These are phyloP conservation scores for Chrysogorgia sp. DNA, from an alignment of 92 coral and sea anemone genomes.

Conservation along the genomic window DNA sequence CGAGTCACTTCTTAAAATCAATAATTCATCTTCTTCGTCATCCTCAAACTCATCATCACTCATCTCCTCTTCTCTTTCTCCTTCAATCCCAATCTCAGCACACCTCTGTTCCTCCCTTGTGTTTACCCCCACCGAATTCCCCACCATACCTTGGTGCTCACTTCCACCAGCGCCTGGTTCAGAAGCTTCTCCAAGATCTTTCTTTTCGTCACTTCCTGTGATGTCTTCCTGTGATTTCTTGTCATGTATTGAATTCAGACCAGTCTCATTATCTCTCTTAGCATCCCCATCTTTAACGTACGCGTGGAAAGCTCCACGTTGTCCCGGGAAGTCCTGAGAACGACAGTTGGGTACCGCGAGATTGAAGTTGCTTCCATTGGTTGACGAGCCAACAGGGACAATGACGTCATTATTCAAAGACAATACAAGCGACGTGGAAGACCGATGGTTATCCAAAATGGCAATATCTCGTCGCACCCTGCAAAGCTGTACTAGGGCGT, in stretches of 20 bases:
- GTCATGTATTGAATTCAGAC: neutral
- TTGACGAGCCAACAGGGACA: neutral
- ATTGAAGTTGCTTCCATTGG: neutral
- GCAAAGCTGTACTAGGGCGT: conserved; percentile 79
- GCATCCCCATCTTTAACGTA: neutral
- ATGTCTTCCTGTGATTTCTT: neutral
- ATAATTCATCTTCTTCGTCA: conserved; percentile 33
- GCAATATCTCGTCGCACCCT: conserved; percentile 46
- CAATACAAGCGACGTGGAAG: neutral
- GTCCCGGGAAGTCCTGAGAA: conserved; percentile 71
- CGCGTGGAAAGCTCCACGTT: neutral
- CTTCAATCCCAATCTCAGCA: neutral
- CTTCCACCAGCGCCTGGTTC: neutral
- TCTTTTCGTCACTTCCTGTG: neutral
- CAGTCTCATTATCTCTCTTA: neutral
- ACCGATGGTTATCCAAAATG: neutral
- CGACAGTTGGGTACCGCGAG: conserved; percentile 9
- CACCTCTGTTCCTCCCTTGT: neutral
- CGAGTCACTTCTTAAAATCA: conserved; percentile 31
- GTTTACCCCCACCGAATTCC: neutral
- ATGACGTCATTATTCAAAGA: neutral
- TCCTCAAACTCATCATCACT: conserved; percentile 35
- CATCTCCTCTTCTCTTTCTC: conserved; percentile 5
- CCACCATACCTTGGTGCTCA: neutral
- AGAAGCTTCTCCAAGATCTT: neutral